Base-by-base conservation (phyloP, 37 sponge, comb jelly and placozoan genomes). In the Ianthella basta region DNA sequence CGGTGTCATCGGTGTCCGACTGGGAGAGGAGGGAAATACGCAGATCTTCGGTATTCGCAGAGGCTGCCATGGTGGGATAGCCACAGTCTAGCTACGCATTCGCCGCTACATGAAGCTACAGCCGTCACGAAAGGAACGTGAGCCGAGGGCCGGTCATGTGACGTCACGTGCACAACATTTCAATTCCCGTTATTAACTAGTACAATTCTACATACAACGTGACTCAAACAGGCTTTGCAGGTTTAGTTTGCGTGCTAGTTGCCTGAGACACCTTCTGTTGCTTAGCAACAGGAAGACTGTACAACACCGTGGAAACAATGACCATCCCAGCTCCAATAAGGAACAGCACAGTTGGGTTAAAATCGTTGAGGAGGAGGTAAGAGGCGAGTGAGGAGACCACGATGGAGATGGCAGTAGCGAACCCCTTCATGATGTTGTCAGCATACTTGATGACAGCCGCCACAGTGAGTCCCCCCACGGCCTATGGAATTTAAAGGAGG, bases 361-460 rank as follows among this genome's bases (percentile, higher is more conserved):
- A 89, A 74, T 98, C 98, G 18, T 59, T 56, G 33, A 98, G 88
- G 59, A 96, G 24, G 80, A 91, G 90, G 77, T 92, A 92, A 15
- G 95, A 94, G 34, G 94, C 27, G 20, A 94, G 61, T 41, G 93
- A 96, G 55, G 99, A 98, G 25, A 96, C 63, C 19, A 98, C 89
- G 37, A 98, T 96, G 34, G 99, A 96, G 10, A 96, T 30, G 8
- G 96, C 88, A 15, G 99, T 94, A 4, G 96, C 99, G 84, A 98
- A 98, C 36, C 97, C 99, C 81, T 98, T 98, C 56, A 98, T 93
- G 23, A 98, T 98, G 87, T 98, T 98, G 87, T 96, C 99, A 19
- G 99, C 97, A 85, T 98, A 98, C 82, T 98, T 98, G 53, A 98
- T 94, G 34, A 98, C 99, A 0, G 84, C 79, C 6, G 95, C 97